Evolutionary conservation across 2,888 invertebrate genomes (phyloP), one percentile per base, ranked within the genome.

Genomic region (Drosophila macrospina): DNA sequence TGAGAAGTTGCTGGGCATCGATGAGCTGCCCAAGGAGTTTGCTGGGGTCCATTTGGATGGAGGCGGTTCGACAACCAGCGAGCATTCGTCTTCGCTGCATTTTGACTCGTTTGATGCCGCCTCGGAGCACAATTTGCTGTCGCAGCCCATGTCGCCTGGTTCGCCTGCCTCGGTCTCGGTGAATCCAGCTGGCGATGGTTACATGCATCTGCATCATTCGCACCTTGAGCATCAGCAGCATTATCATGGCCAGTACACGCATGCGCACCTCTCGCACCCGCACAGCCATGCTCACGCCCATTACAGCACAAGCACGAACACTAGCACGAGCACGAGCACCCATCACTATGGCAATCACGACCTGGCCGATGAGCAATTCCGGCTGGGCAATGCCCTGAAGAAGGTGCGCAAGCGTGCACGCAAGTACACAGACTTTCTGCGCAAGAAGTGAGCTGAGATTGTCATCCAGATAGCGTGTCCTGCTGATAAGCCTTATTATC

Each of bases 401-500:
- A 83, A 88, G 69, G 92, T 92, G 60, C 90, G 92, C 76, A 92
- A 90, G 80, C 91, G 92, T 69, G 92, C 92, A 76, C 91, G 91
- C 78, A 92, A 92, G 86, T 92, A 90, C 86, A 91, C 92, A 42
- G 91, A 92, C 44, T 92, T 91, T 69, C 80, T 92, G 72, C 91
- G 91, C 79, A 92, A 91, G 75, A 92, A 92, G 79, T 91, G 88
- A 88, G 63, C 32, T 10, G 32, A n/a, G 50, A 26, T n/a, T 15
- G 37, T 8, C 2, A 28, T 2, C 28, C 28, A 28, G 28, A 28
- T 28, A 6, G 7, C 28, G 37, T 52, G 44, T n/a, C 50, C 51
- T 48, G 59, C 65, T 59, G 65, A 52, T 61, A 15, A 42, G 56
- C 66, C 78, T 57, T 62, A 66, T 52, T 69, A 68, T 52, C 50